Conservation (phyloP, 2,113 vertebrate genomes). For the Hyaena hyaena region DNA sequence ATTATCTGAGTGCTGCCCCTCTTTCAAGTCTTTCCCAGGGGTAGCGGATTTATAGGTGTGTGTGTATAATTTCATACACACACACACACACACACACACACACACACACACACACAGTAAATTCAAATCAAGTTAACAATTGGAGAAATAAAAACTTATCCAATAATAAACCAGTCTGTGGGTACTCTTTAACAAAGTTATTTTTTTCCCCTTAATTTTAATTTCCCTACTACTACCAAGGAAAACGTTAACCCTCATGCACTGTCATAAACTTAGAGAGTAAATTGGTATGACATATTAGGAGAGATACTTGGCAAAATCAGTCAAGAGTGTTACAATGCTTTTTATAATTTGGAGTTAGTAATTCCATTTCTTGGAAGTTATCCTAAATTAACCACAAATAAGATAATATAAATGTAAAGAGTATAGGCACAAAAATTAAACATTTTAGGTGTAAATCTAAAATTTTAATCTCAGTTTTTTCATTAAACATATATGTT, state of each 20-base stretch:
- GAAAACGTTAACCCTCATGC: neutral
- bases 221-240: neutral
- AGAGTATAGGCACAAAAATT: accelerated
- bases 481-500: neutral
- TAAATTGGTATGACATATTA: neutral
- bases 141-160: neutral
- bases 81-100: neutral
- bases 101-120: neutral
- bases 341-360: neutral
- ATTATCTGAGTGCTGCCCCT: too few species aligned
- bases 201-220: conserved; percentile 7
- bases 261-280: neutral
- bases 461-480: neutral
- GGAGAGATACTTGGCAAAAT: neutral
- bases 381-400: neutral
- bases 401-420: neutral
- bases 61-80: neutral
- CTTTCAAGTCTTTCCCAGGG: neutral
- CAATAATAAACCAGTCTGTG: neutral
- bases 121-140: neutral
- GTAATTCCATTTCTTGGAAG: neutral
- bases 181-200: neutral
- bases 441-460: neutral
- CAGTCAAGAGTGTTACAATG: neutral
- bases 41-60: neutral